A percentile compares a stretch with the other conserved stretches of the same genome.
Evolutionary conservation across 2,797 vertebrate genomes (phyloP).

Genomic region (Sebastes cheni): DNA sequence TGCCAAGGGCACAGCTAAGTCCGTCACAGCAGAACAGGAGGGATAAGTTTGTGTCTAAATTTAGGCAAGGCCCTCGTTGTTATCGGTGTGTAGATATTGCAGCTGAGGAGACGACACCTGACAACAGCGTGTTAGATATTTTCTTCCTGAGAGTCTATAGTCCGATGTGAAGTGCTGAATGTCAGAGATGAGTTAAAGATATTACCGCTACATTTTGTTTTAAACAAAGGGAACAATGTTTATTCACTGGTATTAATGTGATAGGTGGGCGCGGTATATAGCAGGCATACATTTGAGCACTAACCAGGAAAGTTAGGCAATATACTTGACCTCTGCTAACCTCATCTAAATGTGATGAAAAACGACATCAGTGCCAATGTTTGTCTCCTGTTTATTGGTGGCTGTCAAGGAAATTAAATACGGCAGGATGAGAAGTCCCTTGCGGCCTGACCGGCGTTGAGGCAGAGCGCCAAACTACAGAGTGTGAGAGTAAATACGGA

Average conservation of each 20-base stretch:
- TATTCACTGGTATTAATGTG: neutral
- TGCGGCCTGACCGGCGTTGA: neutral
- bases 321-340: neutral
- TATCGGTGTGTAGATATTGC: constrained; percentile 69
- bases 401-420: constrained; percentile 64
- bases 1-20: constrained; percentile 61
- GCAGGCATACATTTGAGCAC: neutral
- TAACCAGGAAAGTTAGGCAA: neutral
- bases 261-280: neutral
- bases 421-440: constrained; percentile 30
- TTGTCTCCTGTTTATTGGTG: constrained; percentile 49
- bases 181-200: neutral
- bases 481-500: constrained; percentile 27
- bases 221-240: neutral
- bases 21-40: constrained; percentile 44
- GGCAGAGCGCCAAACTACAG: neutral
- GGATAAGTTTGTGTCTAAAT: constrained; percentile 66
- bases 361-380: constrained; percentile 36
- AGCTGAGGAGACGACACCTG: constrained; percentile 51
- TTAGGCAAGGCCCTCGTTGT: constrained; percentile 73
- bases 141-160: constrained; percentile 30
- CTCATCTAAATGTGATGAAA: constrained; percentile 23
- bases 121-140: constrained; percentile 26
- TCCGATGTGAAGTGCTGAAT: constrained; percentile 1
- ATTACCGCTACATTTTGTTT: neutral